Conservation (phyloP, 2,888 invertebrate genomes). For the Microchrysa polita region DNA sequence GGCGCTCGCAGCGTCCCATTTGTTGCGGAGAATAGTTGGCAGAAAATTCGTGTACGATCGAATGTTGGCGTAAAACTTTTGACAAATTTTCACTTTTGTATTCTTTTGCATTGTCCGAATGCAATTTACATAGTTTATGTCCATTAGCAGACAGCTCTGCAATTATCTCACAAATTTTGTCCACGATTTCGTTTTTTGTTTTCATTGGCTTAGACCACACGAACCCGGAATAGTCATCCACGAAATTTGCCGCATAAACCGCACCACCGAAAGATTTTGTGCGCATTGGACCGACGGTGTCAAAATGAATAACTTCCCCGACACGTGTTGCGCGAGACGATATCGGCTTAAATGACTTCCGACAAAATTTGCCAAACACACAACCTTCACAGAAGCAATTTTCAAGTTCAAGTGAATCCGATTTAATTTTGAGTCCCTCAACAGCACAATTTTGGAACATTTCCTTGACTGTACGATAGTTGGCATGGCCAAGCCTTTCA, state of each 20-base stretch:
- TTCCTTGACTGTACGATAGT: too few species aligned
- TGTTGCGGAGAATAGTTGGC: not conserved
- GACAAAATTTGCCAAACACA: not conserved
- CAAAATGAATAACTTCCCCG: conserved; percentile 15
- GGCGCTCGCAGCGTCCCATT: not conserved
- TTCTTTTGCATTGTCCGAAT: not conserved
- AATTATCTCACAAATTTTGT: not conserved
- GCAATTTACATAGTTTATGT: not conserved
- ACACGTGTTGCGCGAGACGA: not conserved
- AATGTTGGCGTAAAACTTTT: not conserved
- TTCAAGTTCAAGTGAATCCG: too few species aligned
- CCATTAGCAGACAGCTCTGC: not conserved
- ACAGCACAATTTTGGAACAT: too few species aligned
- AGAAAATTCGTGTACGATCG: not conserved
- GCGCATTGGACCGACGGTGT: not conserved
- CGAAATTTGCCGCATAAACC: not conserved
- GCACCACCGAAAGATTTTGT: not conserved
- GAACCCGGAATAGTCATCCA: conserved; percentile 9
- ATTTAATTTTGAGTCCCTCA: too few species aligned
- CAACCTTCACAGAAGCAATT: conserved; percentile 15
- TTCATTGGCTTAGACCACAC: not conserved
- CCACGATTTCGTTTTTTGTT: not conserved
- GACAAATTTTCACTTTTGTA: not conserved
- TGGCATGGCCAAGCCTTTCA: conserved; percentile 14
- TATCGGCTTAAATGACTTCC: too few species aligned